These are phyloP conservation scores for Temnothorax nylanderi DNA, from an alignment of 1,140 invertebrate genomes.

Conservation along the genomic window DNA sequence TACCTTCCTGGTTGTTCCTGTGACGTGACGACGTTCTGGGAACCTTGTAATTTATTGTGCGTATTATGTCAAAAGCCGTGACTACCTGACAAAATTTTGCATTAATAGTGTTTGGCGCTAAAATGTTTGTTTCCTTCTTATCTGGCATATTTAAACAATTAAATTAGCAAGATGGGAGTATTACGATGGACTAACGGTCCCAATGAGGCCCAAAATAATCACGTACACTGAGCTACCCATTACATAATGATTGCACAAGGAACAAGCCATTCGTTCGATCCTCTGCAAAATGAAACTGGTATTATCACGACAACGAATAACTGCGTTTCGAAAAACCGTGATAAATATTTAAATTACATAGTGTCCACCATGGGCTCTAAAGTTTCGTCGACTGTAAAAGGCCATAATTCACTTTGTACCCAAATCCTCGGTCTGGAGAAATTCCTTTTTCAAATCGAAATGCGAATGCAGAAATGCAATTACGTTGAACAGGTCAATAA, in stretches of 20 bases:
- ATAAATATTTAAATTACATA: slow-evolving; percentile 35
- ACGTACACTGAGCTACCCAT: slow-evolving; percentile 82
- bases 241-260: slow-evolving; percentile 79
- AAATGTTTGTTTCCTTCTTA: neutral
- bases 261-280: slow-evolving; percentile 77
- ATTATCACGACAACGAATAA: neutral
- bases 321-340: slow-evolving; percentile 34
- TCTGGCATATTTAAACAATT: neutral
- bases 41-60: slow-evolving; percentile 78
- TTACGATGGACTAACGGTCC: slow-evolving; percentile 84
- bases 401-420: slow-evolving; percentile 62
- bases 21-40: slow-evolving; percentile 60
- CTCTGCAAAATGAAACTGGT: slow-evolving; percentile 70
- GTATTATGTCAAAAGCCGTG: slow-evolving; percentile 79
- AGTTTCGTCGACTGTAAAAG: slow-evolving; percentile 69
- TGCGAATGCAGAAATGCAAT: neutral
- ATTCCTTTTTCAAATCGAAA: neutral
- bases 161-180: slow-evolving; percentile 69
- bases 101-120: neutral
- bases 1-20: slow-evolving; percentile 60
- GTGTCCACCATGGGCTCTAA: slow-evolving; percentile 37
- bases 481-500: neutral
- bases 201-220: slow-evolving; percentile 81
- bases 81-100: slow-evolving; percentile 75
- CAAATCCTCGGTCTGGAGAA: neutral